Base-by-base conservation (phyloP, 2,113 vertebrate genomes). In the Oenanthe melanoleuca region DNA sequence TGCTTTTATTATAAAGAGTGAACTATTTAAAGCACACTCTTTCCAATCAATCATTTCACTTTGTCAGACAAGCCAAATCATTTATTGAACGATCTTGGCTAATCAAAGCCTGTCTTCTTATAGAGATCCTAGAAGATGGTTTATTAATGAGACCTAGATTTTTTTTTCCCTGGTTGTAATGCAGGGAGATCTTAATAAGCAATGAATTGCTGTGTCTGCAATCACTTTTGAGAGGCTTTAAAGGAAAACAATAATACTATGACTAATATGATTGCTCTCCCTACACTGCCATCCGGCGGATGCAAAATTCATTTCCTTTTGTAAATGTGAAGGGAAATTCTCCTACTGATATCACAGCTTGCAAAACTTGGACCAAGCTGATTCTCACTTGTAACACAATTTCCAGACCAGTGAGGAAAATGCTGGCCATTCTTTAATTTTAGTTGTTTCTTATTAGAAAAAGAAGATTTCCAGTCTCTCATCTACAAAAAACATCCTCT, bases 271-370 rank as follows among this genome's bases (percentile, higher is more conserved):
- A 91, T 96, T 94, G 87, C 80, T 94, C 94, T 95, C 81, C 91
- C 88, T 80, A 86, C 85, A 95, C 91, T 95, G 96, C 96, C 96
- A 96, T 93, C 96, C 86, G 26, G 95, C 94, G 96, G 96, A 86
- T 77, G 49, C 67, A 88, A 60, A 83, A 84, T 57, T 88, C 17
- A 88, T 86, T 91, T 96, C 78, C 74, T 60, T 79, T 47, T 40
- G 53, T 59, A 89, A 93, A 84, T 60, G 78, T 15, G 42, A 82
- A 78, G 57, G 72, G 77, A 94, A 94, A 83, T 95, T 93, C 67
- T 81, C 57, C 83, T 74, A 18, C 64, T 90, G 93, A 33, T 96
- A 94, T 5, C 74, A 29, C 42, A 80, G 72, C 86, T 89, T 93
- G 56, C 52, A 84, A 86, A 86, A 71, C 60, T 67, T 72, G 66